Base-by-base conservation (phyloP, 2,797 vertebrate species). In the Ambastaia sidthimunki region DNA sequence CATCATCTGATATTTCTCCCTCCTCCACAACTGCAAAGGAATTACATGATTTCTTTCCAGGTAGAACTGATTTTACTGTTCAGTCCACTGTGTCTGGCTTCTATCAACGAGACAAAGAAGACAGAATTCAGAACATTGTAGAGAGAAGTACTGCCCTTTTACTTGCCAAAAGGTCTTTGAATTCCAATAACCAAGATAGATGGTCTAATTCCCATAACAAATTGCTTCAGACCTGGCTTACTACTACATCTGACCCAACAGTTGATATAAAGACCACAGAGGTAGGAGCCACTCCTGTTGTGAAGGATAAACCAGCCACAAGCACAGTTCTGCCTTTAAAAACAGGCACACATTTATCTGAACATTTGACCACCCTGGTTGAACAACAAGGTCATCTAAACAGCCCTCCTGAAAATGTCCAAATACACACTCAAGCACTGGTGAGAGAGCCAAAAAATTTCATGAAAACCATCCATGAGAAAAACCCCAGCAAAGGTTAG, bases 161-260 rank as follows among this genome's bases (percentile, higher is more conserved):
- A 34, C 60, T 82, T 66, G 71, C 78, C 55, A 86, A 87, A 78
- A 87, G 83, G 75, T 86, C 83, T 66, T 75, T 86, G 71, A 76
- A 83, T 67, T 79, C 23, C 44, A 78, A 41, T 34, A 23, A 25
- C 10, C 71, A 78, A 63, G 50, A 69, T 74, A 48, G 31, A 31
- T 28, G 50, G 21, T 41, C 73, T 34, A n/a, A 50, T 71, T 69
- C 71, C 55, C 52, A 41, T 25, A 50, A 41, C 3, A 60, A 79
- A 52, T 52, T 67, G 16, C 23, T 50, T 10, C 50, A 60, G 66
- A 69, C 28, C 3, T 54, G 70, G 74, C 7, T n/a, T 52, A 47
- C 74, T 73, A 2, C 50, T 77, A 80, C 50, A 65, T 21, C 62
- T 31, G 25, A 75, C 7, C 37, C 66, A 41, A 59, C 25, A 4